Evolutionary conservation across 2,113 vertebrate species (phyloP), one percentile per base, ranked within the genome.

Genomic region (Murina feae): DNA sequence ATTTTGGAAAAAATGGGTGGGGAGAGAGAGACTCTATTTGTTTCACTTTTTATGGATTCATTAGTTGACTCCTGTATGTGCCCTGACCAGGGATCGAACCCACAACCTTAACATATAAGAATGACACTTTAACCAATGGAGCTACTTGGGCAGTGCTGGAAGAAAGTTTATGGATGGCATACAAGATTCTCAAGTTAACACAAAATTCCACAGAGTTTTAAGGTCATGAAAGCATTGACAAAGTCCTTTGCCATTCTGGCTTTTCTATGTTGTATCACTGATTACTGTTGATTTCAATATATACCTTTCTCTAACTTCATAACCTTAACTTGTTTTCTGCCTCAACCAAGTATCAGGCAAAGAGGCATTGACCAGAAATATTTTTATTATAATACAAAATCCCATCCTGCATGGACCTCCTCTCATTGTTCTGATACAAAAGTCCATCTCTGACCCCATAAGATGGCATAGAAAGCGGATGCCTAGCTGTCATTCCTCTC

Each of bases 271-370:
- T 47, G 53, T 11, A 30, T 91, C 69, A 58, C 28, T 76, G 37
- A 51, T 65, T 63, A 51, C 65, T 80, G 0, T 60, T 88, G 44
- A n/a, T 89, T 92, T 86, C 78, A 86, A 0, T 63, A 49, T 69
- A 69, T 68, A 9, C 53, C 12, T 72, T 10, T 42, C 49, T 28
- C 44, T 60, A 87, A 51, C 42, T 66, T 81, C 49, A 28, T 84
- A 80, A 60, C 65, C 60, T 94, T 79, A 79, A 83, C 86, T 96
- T 94, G 25, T 94, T 93, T 92, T 75, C 16, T 85, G 3, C 9
- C 20, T 44, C 37, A 93, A 44, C 32, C 7, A n/a, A 90, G 58
- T 81, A 84, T 90, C 65, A 89, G 49, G 25, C 89, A 94, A 78
- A 85, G 86, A 60, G 23, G 47, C 74, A 68, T 8, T 89, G 58